These are phyloP conservation scores for Argentina silus DNA, from an alignment of 2,797 vertebrate genomes.

Conservation along the genomic window DNA sequence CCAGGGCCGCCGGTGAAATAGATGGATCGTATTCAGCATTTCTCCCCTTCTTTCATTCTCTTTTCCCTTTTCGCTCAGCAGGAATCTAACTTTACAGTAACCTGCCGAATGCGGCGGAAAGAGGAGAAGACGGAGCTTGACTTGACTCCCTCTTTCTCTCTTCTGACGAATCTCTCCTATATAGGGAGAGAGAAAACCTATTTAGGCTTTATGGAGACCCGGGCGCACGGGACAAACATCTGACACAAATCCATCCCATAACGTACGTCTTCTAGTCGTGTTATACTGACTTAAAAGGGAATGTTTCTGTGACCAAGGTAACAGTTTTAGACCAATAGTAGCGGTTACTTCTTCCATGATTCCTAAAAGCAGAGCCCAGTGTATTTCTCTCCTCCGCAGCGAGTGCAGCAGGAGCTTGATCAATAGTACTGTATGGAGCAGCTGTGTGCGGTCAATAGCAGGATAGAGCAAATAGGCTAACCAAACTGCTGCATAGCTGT, in stretches of 20 bases:
- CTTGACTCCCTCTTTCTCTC: not conserved
- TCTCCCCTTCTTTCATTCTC: conserved; percentile 21
- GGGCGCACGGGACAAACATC: too few species aligned
- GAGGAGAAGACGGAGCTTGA: not conserved
- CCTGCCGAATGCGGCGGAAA: conserved; percentile 19
- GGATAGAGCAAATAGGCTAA: not conserved
- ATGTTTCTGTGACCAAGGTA: too few species aligned
- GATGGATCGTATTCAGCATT: conserved; percentile 39
- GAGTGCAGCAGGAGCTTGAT: not conserved
- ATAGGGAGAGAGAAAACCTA: too few species aligned
- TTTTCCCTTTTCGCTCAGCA: conserved; percentile 32
- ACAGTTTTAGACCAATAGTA: too few species aligned
- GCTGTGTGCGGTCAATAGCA: conserved; percentile 13
- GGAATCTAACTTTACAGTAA: conserved; percentile 42
- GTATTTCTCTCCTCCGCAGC: too few species aligned
- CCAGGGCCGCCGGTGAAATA: conserved; percentile 39
- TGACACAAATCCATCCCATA: too few species aligned
- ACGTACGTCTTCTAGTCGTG: too few species aligned
- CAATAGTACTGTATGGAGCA: conserved; percentile 13
- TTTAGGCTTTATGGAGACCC: too few species aligned
- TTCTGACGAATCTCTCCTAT: too few species aligned
- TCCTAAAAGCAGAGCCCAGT: too few species aligned
- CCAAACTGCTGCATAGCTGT: not conserved
- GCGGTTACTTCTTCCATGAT: too few species aligned
- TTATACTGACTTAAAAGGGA: too few species aligned